Percentiles rank a stretch among this genome's conserved stretches.
phyloP scores from a whole-genome alignment of 2,113 vertebrate genomes.

The Oreochromis niloticus region DNA sequence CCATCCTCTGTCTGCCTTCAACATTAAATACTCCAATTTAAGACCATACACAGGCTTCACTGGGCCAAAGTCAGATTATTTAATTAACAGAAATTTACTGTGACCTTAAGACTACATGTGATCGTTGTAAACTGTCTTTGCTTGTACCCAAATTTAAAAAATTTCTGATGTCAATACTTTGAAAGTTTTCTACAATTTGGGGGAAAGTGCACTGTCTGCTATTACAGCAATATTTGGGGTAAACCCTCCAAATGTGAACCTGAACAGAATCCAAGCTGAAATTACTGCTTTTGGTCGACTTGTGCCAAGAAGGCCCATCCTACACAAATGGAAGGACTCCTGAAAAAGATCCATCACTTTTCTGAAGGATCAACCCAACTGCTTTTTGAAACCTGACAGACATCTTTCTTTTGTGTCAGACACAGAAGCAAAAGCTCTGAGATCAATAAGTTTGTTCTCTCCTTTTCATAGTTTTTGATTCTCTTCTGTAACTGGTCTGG shows the following conservation, averaged over 20 bases:
- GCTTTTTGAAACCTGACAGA: neutral
- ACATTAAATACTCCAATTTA: neutral
- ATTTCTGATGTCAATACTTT: neutral
- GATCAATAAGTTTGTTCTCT: neutral
- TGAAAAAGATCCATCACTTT: neutral
- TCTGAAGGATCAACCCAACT: neutral
- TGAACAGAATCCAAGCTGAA: neutral
- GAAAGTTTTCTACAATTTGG: neutral
- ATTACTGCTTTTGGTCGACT: neutral
- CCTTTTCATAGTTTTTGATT: neutral
- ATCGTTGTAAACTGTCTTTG: neutral
- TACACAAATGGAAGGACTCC: neutral
- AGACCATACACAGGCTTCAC: neutral
- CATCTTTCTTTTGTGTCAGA: neutral
- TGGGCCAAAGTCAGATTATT: neutral
- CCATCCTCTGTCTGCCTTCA: neutral
- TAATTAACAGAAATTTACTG: neutral
- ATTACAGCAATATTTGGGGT: neutral
- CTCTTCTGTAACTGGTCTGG: neutral
- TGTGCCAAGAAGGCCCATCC: neutral
- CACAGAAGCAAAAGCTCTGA: neutral
- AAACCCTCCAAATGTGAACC: neutral
- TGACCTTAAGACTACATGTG: neutral
- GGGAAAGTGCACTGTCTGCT: neutral
- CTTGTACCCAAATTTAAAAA: neutral